Percentiles rank a stretch among this genome's conserved stretches.
These are phyloP conservation scores for Ophion ellenae DNA, from an alignment of 2,888 invertebrate species.

Conservation along the genomic window DNA sequence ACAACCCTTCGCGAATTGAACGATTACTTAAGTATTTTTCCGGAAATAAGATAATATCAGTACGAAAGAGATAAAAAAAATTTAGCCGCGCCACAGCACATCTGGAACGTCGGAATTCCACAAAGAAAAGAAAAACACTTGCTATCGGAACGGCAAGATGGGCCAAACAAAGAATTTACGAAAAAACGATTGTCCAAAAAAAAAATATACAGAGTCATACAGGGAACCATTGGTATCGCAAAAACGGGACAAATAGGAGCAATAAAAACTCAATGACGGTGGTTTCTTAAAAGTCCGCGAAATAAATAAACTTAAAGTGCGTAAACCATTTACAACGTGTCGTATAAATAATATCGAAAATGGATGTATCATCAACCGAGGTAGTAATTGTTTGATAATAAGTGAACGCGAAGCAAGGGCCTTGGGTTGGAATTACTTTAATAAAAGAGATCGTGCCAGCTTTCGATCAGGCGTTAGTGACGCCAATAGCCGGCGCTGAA, in stretches of 20 bases:
- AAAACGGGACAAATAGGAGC: background rate
- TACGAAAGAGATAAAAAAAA: too few species aligned
- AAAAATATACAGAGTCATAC: background rate
- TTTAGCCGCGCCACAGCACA: background rate
- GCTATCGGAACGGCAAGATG: background rate
- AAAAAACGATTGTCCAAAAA: background rate
- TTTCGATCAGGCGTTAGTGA: too few species aligned
- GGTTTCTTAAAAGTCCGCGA: background rate
- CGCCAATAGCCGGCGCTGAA: too few species aligned
- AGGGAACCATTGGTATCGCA: background rate
- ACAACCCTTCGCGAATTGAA: background rate
- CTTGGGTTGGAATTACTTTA: too few species aligned
- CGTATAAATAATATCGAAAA: slow-evolving; percentile 40
- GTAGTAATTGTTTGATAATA: too few species aligned
- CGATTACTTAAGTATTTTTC: background rate
- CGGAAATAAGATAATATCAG: background rate
- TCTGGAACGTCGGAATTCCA: background rate
- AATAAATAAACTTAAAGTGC: background rate
- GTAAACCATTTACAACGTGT: slow-evolving; percentile 62
- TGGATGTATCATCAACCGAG: slow-evolving; percentile 53
- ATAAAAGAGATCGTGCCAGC: too few species aligned
- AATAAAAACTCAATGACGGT: background rate
- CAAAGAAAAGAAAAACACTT: background rate
- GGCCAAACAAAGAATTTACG: background rate
- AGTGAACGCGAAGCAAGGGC: too few species aligned